phyloP scores from a whole-genome alignment of 2,888 invertebrate genomes.

The Drymonia ruficornis region DNA sequence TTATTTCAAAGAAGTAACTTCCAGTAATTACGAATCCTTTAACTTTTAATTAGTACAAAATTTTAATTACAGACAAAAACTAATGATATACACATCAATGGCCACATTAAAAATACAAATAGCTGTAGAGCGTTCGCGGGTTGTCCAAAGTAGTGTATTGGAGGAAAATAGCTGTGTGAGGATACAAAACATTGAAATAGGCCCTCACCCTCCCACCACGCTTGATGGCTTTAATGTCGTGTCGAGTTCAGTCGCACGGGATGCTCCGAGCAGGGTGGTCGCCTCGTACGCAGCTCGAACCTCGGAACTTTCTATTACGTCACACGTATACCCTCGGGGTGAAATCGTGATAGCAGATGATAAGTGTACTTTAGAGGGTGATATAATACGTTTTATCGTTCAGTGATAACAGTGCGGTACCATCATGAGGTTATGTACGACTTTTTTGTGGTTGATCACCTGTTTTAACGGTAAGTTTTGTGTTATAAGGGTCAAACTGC shows the following conservation, averaged over 20 bases:
- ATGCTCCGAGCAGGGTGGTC: conserved; percentile 55
- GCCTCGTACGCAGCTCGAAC: conserved; percentile 34
- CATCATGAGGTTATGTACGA: conserved; percentile 65
- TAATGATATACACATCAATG: background rate
- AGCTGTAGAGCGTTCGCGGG: too few relatives aligned
- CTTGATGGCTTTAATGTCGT: conserved; percentile 52
- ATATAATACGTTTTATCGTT: conserved; percentile 46
- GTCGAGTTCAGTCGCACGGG: conserved; percentile 62
- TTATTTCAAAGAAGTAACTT: too few relatives aligned
- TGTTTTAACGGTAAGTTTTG: conserved; percentile 77
- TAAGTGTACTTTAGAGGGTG: conserved; percentile 42
- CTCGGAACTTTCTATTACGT: conserved; percentile 72
- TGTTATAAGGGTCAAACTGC: conserved; percentile 51
- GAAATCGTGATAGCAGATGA: conserved; percentile 56
- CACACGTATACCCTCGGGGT: conserved; percentile 61
- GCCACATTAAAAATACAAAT: too few relatives aligned
- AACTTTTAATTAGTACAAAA: background rate
- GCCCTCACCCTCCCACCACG: conserved; percentile 59
- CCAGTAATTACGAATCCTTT: background rate
- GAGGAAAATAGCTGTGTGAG: conserved; percentile 68
- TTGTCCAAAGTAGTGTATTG: conserved; percentile 50
- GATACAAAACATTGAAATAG: conserved; percentile 76
- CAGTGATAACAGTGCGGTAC: conserved; percentile 73
- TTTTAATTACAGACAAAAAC: background rate
- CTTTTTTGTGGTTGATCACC: conserved; percentile 70